Base-by-base conservation (phyloP, 2,797 vertebrate species). In the Denticeps clupeoides region DNA sequence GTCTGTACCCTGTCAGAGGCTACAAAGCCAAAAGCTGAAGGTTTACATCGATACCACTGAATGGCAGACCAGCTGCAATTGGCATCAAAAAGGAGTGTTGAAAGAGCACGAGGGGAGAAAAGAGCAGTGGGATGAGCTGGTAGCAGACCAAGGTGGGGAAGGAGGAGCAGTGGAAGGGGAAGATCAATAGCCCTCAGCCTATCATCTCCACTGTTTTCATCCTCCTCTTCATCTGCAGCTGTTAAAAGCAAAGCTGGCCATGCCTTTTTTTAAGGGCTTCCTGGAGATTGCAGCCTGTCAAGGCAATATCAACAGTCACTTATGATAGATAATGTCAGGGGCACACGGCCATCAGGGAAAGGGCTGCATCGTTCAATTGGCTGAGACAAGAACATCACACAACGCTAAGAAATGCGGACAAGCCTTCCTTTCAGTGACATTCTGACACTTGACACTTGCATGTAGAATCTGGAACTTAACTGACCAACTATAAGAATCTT, bases 11-110 rank as follows among this genome's bases (percentile, higher is more conserved):
- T 53, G 58, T 63, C 60, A 67, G 35, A 51, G 33, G 41, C 35
- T 47, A 31, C 23, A 35, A 53, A 58, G 49, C n/a, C 31, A 42
- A 45, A 27, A 43, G 40, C 46, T 51, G 58, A 55, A 56, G 46
- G 53, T 41, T 57, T 40, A 58, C 50, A 51, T 31, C 49, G 45
- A 54, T 59, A 45, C 25, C 49, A 58, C 59, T 31, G 50, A 62
- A 53, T 59, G 41, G 62, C 55, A 41, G 15, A 32, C 41, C 49
- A 48, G 8, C 55, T 41, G 22, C 9, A 64, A 47, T 55, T 38
- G 33, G 45, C 51, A 52, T 70, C 57, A 62, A 59, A 68, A 25
- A 57, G 51, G 53, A 58, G 53, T 40, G 51, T 53, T 25, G 26
- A 51, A 41, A 47, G 32, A 26, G 19, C 41, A 29, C 7, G 33